Evolutionary conservation across 2,797 vertebrate genomes (phyloP).

Genomic region (Meda fulgida): DNA sequence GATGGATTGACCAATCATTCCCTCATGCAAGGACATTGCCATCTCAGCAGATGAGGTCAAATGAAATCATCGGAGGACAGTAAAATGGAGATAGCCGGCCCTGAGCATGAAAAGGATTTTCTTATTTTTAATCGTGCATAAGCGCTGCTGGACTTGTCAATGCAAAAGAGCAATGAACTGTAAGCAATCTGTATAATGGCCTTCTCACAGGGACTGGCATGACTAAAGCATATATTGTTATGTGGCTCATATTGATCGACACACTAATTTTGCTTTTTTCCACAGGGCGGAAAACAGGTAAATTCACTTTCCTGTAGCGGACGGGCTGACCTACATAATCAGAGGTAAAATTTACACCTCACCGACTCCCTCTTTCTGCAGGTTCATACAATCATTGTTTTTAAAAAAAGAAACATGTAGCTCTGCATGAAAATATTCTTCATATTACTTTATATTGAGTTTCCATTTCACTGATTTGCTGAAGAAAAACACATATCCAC

Average conservation of each 20-base stretch:
- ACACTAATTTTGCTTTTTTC: background rate
- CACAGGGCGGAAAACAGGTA: constrained; percentile 15
- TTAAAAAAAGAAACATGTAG: constrained; percentile 8
- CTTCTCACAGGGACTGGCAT: constrained; percentile 29
- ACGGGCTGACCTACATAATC: constrained; percentile 48
- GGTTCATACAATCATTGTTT: constrained; percentile 44
- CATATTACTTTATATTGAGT: constrained; percentile 14
- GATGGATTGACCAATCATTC: constrained; percentile 51
- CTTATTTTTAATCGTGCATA: constrained; percentile 3
- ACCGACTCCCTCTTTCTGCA: constrained; percentile 40
- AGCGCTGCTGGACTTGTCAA: background rate
- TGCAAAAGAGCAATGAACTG: constrained; percentile 2
- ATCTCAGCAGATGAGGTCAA: constrained; percentile 46
- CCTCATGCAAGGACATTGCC: constrained; percentile 48
- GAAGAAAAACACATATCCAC: constrained; percentile 16
- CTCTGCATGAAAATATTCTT: constrained; percentile 38
- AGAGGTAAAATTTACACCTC: constrained; percentile 38
- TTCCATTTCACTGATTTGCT: constrained; percentile 27
- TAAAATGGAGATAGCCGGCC: background rate
- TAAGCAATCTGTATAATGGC: constrained; percentile 25
- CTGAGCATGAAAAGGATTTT: background rate
- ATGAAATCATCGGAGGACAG: constrained; percentile 47
- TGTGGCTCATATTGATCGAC: background rate
- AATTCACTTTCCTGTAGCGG: constrained; percentile 38
- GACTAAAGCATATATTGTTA: constrained; percentile 2